Conservation (phyloP, 1,140 invertebrate species). For the Pantala flavescens region DNA sequence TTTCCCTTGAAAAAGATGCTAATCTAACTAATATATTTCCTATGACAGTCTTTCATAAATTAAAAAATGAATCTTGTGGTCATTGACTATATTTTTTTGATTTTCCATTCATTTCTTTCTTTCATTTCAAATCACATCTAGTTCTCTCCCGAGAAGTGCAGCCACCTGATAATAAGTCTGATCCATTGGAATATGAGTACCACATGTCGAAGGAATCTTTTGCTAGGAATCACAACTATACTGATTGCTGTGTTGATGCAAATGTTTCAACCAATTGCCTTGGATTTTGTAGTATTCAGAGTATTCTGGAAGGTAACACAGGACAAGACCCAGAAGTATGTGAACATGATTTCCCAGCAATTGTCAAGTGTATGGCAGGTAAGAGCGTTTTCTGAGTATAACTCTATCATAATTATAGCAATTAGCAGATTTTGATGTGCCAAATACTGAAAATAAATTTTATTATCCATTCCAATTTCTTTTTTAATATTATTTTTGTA, state of each 20-base stretch:
- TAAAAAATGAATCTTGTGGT: no score
- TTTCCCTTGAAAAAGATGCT: no score
- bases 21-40: no score
- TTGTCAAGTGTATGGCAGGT: conserved; percentile 54
- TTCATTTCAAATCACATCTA: conserved; percentile 28
- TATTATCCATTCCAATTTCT: no score
- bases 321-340: conserved; percentile 67
- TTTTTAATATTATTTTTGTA: background rate
- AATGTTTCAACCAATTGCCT: conserved; percentile 58
- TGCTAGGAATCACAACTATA: conserved; percentile 54
- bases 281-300: conserved; percentile 72
- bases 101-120: no score
- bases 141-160: conserved; percentile 44
- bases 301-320: conserved; percentile 64
- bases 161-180: conserved; percentile 38
- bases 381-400: conserved; percentile 17
- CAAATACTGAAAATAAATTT: no score
- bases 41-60: no score
- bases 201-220: conserved; percentile 33
- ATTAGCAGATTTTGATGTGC: no score
- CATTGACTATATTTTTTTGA: no score
- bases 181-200: conserved; percentile 32
- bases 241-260: conserved; percentile 55
- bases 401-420: no score
- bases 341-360: conserved; percentile 61